Evolutionary conservation across 53 echinoderm and acorn worm species (phyloP).

Genomic region (Antedon mediterranea): DNA sequence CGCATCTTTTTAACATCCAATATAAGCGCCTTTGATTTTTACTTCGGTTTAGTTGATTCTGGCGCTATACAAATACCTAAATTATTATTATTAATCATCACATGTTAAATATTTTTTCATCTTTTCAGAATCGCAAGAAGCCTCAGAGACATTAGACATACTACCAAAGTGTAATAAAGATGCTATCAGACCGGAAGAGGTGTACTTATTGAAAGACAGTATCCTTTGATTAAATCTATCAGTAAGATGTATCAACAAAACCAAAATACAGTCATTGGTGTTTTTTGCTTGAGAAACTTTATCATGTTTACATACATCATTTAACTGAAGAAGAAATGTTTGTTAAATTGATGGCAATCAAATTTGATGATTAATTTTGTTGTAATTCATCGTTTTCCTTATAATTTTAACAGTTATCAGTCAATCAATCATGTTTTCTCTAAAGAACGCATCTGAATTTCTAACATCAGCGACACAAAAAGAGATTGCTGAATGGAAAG

Average conservation of each 20-base stretch:
- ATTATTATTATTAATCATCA: too few relatives aligned
- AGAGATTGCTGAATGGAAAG: slow-evolving; percentile 54
- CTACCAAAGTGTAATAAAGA: slow-evolving; percentile 50
- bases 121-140: slow-evolving; percentile 14
- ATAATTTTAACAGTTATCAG: slow-evolving; percentile 20
- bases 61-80: too few relatives aligned
- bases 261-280: too few relatives aligned
- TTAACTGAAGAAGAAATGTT: too few relatives aligned
- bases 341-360: too few relatives aligned
- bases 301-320: too few relatives aligned
- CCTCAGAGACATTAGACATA: slow-evolving; percentile 14
- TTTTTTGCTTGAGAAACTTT: too few relatives aligned
- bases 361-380: too few relatives aligned
- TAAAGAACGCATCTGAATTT: slow-evolving; percentile 2
- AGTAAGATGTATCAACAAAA: too few relatives aligned
- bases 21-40: too few relatives aligned
- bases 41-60: too few relatives aligned
- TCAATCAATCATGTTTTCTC: slow-evolving; percentile 5
- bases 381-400: slow-evolving; percentile 10
- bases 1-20: too few relatives aligned
- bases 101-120: neutral
- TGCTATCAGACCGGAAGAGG: slow-evolving; percentile 44
- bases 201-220: slow-evolving; percentile 62
- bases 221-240: slow-evolving; percentile 37
- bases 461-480: slow-evolving; percentile 30